Evolutionary conservation across 2,797 vertebrate genomes (phyloP).

Genomic region (Danio choprae): DNA sequence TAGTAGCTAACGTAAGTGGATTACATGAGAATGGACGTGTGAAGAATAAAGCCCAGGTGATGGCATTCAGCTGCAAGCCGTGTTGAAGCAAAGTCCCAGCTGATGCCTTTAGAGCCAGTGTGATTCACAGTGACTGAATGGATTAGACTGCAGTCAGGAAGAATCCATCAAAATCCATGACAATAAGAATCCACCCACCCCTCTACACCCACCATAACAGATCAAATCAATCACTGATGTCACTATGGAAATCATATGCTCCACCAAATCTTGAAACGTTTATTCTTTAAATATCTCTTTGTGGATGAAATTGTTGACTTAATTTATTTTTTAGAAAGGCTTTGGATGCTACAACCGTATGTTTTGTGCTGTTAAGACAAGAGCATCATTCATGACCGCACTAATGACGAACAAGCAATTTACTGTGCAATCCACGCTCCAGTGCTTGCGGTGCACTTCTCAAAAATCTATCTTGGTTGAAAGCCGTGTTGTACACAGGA

Average conservation of each 20-base stretch:
- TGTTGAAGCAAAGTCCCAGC: conserved; percentile 29
- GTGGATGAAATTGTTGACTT: conserved; percentile 37
- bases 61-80: conserved; percentile 47
- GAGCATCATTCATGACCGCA: conserved; percentile 40
- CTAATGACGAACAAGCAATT: conserved; percentile 42
- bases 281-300: conserved; percentile 47
- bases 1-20: background rate
- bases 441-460: background rate
- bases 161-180: conserved; percentile 51
- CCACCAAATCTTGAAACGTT: conserved; percentile 44
- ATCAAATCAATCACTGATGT: conserved; percentile 58
- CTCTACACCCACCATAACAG: conserved; percentile 29
- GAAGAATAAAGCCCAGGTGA: conserved; percentile 26
- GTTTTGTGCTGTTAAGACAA: conserved; percentile 35
- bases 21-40: conserved; percentile 11
- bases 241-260: conserved; percentile 41
- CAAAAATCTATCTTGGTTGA: conserved; percentile 5
- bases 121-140: conserved; percentile 39
- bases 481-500: conserved; percentile 18
- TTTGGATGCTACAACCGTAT: conserved; percentile 33
- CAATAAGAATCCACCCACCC: conserved; percentile 39
- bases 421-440: conserved; percentile 4
- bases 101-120: conserved; percentile 15
- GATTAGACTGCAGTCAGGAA: conserved; percentile 43
- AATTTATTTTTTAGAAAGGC: conserved; percentile 43